Percentiles rank a stretch among this genome's conserved stretches.
These are phyloP conservation scores for Brachypalpus laphriformis DNA, from an alignment of 2,888 invertebrate genomes.

Conservation along the genomic window DNA sequence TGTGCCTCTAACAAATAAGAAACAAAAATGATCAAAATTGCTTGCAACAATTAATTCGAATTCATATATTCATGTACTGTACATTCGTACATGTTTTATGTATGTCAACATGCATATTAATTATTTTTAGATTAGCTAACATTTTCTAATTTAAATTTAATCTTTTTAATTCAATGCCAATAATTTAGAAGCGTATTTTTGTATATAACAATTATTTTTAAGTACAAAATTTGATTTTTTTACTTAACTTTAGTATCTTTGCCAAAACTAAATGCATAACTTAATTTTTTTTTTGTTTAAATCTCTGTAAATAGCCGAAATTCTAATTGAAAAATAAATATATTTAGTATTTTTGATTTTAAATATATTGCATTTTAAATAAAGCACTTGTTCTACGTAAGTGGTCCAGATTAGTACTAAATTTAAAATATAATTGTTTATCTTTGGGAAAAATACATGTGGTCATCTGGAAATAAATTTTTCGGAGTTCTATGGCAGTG, in stretches of 20 bases:
- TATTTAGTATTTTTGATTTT: background rate
- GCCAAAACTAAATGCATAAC: constrained; percentile 23
- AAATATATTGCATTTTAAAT: constrained; percentile 50
- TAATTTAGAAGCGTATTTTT: constrained; percentile 64
- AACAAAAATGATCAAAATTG: background rate
- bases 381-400: constrained; percentile 58
- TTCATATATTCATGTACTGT: no score
- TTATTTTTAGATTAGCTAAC: constrained; percentile 40
- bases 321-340: constrained; percentile 23
- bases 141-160: constrained; percentile 41
- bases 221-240: constrained; percentile 27
- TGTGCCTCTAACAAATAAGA: background rate
- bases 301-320: constrained; percentile 39
- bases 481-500: constrained; percentile 47
- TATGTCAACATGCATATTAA: background rate
- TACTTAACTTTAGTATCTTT: constrained; percentile 25
- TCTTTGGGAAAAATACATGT: background rate
- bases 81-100: background rate
- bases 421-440: background rate
- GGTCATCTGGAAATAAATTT: background rate
- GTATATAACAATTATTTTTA: constrained; percentile 25
- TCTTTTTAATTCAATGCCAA: constrained; percentile 18
- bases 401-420: constrained; percentile 55
- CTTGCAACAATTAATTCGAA: background rate
- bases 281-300: no score